phyloP scores from a whole-genome alignment of 2,888 invertebrate species.

The Alloplasta piceator region DNA sequence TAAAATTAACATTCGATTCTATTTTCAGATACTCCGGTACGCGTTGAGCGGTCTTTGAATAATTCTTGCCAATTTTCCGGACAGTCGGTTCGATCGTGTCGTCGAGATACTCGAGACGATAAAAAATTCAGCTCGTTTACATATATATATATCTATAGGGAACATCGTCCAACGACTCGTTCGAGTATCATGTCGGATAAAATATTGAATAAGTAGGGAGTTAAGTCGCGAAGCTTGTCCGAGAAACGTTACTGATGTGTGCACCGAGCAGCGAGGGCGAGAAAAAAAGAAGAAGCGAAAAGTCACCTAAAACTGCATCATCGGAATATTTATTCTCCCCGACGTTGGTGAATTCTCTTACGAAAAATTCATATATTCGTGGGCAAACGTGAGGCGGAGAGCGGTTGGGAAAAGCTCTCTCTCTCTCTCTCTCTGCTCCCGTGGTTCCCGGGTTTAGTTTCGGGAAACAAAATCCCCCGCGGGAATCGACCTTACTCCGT shows the following conservation, averaged over 20 bases:
- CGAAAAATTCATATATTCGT: slow-evolving; percentile 26
- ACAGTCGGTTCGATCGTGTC: too few relatives aligned
- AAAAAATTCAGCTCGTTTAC: too few relatives aligned
- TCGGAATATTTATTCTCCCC: slow-evolving; percentile 19
- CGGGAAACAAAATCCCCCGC: slow-evolving; percentile 24
- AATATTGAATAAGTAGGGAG: slow-evolving; percentile 23
- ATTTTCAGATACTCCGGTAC: too few relatives aligned
- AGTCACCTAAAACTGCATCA: slow-evolving; percentile 27
- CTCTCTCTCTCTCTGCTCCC: too few relatives aligned
- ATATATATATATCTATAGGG: too few relatives aligned
- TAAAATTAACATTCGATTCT: too few relatives aligned
- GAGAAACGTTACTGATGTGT: background rate
- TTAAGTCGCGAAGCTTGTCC: slow-evolving; percentile 31
- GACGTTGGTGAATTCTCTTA: slow-evolving; percentile 24
- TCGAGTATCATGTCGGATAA: background rate
- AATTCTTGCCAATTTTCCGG: too few relatives aligned
- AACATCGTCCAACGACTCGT: too few relatives aligned
- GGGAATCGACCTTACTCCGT: slow-evolving; percentile 18
- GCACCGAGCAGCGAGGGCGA: background rate
- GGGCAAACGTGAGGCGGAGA: slow-evolving; percentile 8
- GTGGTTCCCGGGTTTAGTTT: slow-evolving; percentile 8
- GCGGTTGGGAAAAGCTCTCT: slow-evolving; percentile 25
- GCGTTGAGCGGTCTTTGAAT: too few relatives aligned
- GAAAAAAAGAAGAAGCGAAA: background rate
- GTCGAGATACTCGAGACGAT: too few relatives aligned